Evolutionary conservation across 2,797 vertebrate species (phyloP).

Genomic region (Triplophysa yarkandensis): DNA sequence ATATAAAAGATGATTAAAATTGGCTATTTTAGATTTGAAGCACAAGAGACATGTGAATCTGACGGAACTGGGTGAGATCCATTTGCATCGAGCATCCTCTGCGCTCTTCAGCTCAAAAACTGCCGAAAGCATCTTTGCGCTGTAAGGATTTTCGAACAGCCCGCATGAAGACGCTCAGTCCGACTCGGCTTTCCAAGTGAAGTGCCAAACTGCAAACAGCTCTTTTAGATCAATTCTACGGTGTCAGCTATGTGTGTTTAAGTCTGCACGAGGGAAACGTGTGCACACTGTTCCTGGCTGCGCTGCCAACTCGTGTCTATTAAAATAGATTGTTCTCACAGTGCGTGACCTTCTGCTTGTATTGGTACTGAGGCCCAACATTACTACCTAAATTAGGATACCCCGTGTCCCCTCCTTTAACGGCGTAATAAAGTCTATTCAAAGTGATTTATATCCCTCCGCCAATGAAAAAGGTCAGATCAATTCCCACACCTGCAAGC

Average conservation of each 20-base stretch:
- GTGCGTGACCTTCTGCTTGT: constrained; percentile 61
- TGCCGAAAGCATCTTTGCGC: constrained; percentile 11
- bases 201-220: constrained; percentile 23
- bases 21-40: constrained; percentile 28
- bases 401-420: constrained; percentile 58
- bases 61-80: constrained; percentile 21
- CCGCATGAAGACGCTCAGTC: constrained; percentile 19
- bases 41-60: constrained; percentile 17
- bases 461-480: constrained; percentile 73
- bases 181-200: constrained; percentile 4
- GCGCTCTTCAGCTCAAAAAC: background rate
- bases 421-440: constrained; percentile 68
- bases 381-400: constrained; percentile 66
- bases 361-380: constrained; percentile 64
- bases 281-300: constrained; percentile 22
- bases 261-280: constrained; percentile 38
- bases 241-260: constrained; percentile 43
- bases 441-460: constrained; percentile 71
- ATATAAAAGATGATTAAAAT: constrained; percentile 46
- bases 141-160: constrained; percentile 21
- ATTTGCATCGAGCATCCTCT: constrained; percentile 5
- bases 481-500: constrained; percentile 65
- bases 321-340: constrained; percentile 52
- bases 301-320: constrained; percentile 49
- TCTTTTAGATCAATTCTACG: constrained; percentile 43